phyloP scores from a whole-genome alignment of 1,140 invertebrate genomes.

The Plectrocnemia conspersa region DNA sequence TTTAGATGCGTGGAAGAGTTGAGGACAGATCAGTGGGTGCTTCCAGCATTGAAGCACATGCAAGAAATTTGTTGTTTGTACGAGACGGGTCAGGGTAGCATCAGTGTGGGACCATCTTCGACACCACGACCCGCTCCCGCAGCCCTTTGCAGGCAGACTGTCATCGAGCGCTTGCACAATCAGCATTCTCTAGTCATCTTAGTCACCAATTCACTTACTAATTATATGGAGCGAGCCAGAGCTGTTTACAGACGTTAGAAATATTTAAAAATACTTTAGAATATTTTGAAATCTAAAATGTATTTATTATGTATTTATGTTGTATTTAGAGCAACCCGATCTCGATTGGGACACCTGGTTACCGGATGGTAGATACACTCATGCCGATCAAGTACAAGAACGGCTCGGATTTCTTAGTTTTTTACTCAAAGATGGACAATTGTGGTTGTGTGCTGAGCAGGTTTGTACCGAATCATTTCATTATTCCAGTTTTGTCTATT shows the following conservation, averaged over 20 bases:
- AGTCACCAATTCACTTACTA: conserved; percentile 87
- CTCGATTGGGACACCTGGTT: conserved; percentile 77
- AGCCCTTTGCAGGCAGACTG: conserved; percentile 64
- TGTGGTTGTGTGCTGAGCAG: conserved; percentile 94
- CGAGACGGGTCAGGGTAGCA: conserved; percentile 71
- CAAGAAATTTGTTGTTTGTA: conserved; percentile 93
- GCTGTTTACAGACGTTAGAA: conserved; percentile 57
- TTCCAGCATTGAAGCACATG: conserved; percentile 94
- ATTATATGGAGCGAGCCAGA: conserved; percentile 86
- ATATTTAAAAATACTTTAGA: background rate
- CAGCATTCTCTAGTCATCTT: conserved; percentile 90
- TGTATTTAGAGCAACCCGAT: conserved; percentile 47
- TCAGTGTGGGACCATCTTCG: conserved; percentile 47
- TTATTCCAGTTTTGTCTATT: background rate
- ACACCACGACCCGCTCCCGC: conserved; percentile 54
- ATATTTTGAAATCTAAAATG: conserved; percentile 1
- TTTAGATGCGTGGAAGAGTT: conserved; percentile 84
- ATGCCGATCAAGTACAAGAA: conserved; percentile 90
- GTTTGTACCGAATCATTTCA: conserved; percentile 29
- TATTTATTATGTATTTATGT: conserved; percentile 15
- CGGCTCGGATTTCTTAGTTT: conserved; percentile 91
- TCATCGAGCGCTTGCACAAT: conserved; percentile 88
- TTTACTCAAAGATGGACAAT: conserved; percentile 85
- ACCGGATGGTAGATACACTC: conserved; percentile 87
- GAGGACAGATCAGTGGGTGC: conserved; percentile 85